Conservation (phyloP, 92 coral and sea anemone genomes). For the Nematostella vectensis region DNA sequence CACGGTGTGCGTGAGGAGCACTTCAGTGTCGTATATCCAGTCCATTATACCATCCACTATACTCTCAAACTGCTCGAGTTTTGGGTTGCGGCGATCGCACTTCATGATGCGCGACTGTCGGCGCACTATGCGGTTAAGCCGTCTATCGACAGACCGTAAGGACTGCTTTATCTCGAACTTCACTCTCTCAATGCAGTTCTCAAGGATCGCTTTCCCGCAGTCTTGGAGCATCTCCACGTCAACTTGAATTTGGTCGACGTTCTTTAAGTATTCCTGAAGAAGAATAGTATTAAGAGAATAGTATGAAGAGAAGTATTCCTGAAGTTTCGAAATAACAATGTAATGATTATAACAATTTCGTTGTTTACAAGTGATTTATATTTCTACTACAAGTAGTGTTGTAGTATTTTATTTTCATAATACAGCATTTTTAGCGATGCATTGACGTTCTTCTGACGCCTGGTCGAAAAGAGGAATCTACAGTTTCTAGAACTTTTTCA, state of each 20-base stretch:
- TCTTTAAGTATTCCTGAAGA: constrained; percentile 62
- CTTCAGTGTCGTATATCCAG: constrained; percentile 90
- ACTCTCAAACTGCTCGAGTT: constrained; percentile 85
- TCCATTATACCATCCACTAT: constrained; percentile 96
- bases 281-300: too few relatives aligned
- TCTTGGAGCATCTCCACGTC: constrained; percentile 68
- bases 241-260: constrained; percentile 63
- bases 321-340: too few relatives aligned
- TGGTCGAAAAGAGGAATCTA: too few relatives aligned
- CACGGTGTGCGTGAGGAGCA: constrained; percentile 51
- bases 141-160: constrained; percentile 74
- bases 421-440: too few relatives aligned
- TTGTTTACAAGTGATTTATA: too few relatives aligned
- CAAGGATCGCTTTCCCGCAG: constrained; percentile 52
- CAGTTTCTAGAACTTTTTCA: too few relatives aligned
- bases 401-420: too few relatives aligned
- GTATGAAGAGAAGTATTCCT: too few relatives aligned
- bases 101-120: constrained; percentile 89
- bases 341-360: too few relatives aligned
- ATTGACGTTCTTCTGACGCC: too few relatives aligned
- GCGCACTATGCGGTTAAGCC: constrained; percentile 74
- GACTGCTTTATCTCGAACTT: constrained; percentile 56
- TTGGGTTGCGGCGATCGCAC: constrained; percentile 82
- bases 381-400: too few relatives aligned
- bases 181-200: constrained; percentile 60